Evolutionary conservation across 2,888 invertebrate genomes (phyloP).

Genomic region (Julus scandinavius): DNA sequence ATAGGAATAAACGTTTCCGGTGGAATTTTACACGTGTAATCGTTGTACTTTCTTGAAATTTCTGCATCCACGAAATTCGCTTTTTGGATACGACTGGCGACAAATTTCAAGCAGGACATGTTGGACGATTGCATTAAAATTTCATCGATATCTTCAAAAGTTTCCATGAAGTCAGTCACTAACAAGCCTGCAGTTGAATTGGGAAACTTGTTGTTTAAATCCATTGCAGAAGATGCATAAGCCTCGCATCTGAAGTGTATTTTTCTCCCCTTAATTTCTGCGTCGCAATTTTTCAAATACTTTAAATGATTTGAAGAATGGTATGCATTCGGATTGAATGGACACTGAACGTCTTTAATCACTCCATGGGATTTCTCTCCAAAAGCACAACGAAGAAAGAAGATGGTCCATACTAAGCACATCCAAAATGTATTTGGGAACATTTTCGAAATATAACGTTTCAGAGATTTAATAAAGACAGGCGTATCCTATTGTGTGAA

Average conservation of each 20-base stretch:
- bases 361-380: neutral
- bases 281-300: neutral
- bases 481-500: neutral
- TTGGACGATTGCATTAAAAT: neutral
- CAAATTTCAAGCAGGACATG: slow-evolving; percentile 1
- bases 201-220: neutral
- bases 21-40: neutral
- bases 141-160: neutral
- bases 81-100: neutral
- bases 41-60: neutral
- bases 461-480: neutral
- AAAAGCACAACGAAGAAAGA: neutral
- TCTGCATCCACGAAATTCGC: neutral
- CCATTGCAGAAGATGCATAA: slow-evolving; percentile 34
- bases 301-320: neutral
- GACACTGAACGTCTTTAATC: neutral
- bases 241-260: neutral
- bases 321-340: neutral
- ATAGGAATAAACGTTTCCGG: neutral
- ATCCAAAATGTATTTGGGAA: neutral
- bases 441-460: neutral
- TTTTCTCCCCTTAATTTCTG: neutral
- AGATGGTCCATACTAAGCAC: neutral
- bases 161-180: slow-evolving; percentile 44
- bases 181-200: slow-evolving; percentile 29